These are phyloP conservation scores for Prosapia bicincta DNA, from an alignment of 2,888 invertebrate species.

Conservation along the genomic window DNA sequence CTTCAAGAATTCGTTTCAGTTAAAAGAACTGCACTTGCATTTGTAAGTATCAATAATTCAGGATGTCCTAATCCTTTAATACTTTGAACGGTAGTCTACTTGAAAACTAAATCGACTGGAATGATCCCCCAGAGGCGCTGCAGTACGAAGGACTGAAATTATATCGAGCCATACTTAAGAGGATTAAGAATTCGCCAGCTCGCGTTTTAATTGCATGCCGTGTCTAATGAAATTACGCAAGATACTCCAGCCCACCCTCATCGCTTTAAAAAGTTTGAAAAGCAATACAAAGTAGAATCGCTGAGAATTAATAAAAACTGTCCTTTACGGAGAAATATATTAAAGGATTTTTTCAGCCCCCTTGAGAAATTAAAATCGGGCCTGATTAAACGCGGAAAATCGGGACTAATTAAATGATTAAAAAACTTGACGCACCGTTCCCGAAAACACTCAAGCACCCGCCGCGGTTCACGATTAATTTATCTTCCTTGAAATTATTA, in stretches of 20 bases:
- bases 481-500: background rate
- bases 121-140: background rate
- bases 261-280: background rate
- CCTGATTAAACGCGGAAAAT: background rate
- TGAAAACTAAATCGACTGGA: background rate
- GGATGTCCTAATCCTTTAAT: background rate
- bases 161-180: background rate
- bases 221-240: background rate
- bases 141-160: background rate
- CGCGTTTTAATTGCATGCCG: background rate
- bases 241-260: background rate
- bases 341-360: no score
- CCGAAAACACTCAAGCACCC: background rate
- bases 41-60: background rate
- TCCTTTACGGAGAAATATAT: background rate
- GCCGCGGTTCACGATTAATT: background rate
- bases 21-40: background rate
- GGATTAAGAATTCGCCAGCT: background rate
- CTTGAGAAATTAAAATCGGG: background rate
- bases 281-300: background rate
- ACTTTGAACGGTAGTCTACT: background rate
- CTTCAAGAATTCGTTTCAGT: background rate
- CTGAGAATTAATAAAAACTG: background rate
- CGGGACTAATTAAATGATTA: background rate
- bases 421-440: background rate